Evolutionary conservation across 2,888 invertebrate genomes (phyloP).

Genomic region (Mechanitis messenoides): DNA sequence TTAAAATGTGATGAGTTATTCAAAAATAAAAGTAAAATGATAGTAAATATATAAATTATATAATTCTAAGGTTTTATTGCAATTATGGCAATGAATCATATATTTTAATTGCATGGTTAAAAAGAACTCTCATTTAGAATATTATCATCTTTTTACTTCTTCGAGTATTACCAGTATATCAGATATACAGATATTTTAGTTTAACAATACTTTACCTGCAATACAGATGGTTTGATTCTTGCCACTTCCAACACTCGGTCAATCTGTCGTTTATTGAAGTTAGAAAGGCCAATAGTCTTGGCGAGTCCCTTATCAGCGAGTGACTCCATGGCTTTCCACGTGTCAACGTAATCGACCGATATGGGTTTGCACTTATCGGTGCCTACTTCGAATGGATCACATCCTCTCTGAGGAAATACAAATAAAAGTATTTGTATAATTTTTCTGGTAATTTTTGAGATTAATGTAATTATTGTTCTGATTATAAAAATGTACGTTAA

Average conservation of each 20-base stretch:
- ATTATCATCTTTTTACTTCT: too few species aligned
- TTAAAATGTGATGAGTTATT: too few species aligned
- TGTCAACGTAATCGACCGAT: constrained; percentile 84
- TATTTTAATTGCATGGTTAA: too few species aligned
- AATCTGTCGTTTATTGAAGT: constrained; percentile 89
- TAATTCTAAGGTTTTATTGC: too few species aligned
- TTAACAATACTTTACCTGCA: constrained; percentile 65
- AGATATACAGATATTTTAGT: constrained; percentile 11
- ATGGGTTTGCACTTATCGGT: constrained; percentile 72
- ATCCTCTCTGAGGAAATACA: constrained; percentile 60
- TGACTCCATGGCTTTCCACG: constrained; percentile 88
- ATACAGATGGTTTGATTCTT: constrained; percentile 80
- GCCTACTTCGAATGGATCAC: constrained; percentile 77
- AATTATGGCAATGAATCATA: too few species aligned
- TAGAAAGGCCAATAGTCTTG: constrained; percentile 89
- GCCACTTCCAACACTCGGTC: constrained; percentile 80
- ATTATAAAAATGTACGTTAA: too few species aligned
- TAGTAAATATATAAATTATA: too few species aligned
- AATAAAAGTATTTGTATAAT: background rate
- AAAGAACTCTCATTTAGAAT: too few species aligned
- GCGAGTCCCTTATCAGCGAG: constrained; percentile 81
- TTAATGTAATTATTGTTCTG: too few species aligned
- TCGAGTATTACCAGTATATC: too few species aligned
- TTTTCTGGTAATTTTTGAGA: too few species aligned
- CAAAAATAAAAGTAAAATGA: too few species aligned